Conservation (phyloP, 2,888 invertebrate species). For the Epinotia bilunana region DNA sequence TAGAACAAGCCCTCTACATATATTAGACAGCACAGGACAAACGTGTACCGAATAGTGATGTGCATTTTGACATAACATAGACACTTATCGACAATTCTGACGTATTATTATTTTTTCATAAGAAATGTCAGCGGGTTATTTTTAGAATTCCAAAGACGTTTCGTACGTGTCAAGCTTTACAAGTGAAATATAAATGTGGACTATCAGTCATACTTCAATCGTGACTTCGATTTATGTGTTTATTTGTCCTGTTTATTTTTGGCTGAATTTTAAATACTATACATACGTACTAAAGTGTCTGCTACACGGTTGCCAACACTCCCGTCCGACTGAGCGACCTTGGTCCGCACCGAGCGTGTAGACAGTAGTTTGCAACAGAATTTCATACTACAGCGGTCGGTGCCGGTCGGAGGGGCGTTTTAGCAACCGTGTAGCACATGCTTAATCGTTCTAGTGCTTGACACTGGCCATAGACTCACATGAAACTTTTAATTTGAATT, state of each 20-base stretch:
- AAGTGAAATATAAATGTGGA: not conserved
- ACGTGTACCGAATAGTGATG: constrained; percentile 20
- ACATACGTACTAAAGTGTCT: no score
- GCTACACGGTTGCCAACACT: no score
- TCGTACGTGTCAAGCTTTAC: not conserved
- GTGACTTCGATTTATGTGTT: not conserved
- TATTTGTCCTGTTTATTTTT: not conserved
- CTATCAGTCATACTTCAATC: not conserved
- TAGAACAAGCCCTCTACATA: no score
- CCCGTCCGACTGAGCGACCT: no score
- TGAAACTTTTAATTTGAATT: no score
- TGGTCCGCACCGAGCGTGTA: no score
- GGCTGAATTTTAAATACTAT: not conserved
- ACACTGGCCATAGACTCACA: no score
- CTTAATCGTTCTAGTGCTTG: no score
- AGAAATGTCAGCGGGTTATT: not conserved
- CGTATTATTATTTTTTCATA: not conserved
- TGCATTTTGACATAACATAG: constrained; percentile 8
- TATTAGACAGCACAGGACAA: not conserved
- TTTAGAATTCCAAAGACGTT: not conserved
- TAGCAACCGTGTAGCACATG: no score
- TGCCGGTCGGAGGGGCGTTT: no score
- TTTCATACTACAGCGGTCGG: no score
- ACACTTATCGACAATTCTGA: constrained; percentile 20
- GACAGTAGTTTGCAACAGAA: no score